Percentiles rank a stretch among this genome's conserved stretches.
Evolutionary conservation across 2,113 vertebrate species (phyloP).

Genomic region (Aramus guarauna): DNA sequence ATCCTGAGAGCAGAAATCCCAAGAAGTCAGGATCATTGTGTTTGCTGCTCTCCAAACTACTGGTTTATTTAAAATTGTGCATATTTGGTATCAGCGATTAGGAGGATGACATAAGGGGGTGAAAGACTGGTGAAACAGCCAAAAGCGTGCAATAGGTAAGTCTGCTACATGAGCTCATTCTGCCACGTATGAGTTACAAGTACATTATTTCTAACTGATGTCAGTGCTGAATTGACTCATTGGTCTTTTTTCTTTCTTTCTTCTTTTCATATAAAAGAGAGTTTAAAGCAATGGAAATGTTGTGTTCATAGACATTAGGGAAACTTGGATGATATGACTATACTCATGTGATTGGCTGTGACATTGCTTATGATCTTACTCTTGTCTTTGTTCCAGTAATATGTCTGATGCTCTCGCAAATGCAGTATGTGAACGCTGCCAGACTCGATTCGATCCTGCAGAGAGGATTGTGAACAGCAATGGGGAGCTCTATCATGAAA

Average conservation of each 20-base stretch:
- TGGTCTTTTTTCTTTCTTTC: too few relatives aligned
- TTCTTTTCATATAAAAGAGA: background rate
- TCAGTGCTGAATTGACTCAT: background rate
- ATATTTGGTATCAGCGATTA: background rate
- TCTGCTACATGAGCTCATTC: background rate
- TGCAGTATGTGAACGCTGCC: constrained; percentile 73
- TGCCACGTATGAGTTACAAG: background rate
- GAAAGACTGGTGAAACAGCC: background rate
- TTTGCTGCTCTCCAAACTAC: background rate
- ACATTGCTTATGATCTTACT: background rate
- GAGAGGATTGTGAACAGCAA: constrained; percentile 78
- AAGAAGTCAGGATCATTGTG: background rate
- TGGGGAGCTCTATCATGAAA: constrained; percentile 75
- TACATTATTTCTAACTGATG: background rate
- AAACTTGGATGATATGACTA: background rate
- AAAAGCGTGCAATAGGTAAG: background rate
- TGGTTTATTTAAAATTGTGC: background rate
- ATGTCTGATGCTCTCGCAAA: constrained; percentile 76
- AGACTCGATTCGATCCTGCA: constrained; percentile 60
- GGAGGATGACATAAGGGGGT: background rate
- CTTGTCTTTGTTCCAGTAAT: constrained; percentile 55
- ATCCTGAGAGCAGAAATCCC: background rate
- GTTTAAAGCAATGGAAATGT: background rate
- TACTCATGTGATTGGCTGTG: background rate
- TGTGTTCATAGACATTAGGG: background rate